Evolutionary conservation across 1,140 invertebrate genomes (phyloP).

Genomic region (Homarus americanus): DNA sequence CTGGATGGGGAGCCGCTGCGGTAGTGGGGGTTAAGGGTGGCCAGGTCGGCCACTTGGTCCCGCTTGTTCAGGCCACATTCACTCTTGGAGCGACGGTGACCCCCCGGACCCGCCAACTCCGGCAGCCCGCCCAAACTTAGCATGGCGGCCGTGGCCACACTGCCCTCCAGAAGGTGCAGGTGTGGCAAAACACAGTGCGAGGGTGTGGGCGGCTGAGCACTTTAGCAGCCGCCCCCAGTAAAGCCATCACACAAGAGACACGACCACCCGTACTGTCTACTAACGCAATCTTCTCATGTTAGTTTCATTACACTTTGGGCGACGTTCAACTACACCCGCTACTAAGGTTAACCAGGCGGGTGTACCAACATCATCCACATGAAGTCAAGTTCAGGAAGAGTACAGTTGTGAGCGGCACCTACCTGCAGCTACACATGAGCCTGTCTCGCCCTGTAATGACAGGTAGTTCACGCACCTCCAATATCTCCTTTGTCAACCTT

Average conservation of each 20-base stretch:
- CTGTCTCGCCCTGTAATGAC: neutral
- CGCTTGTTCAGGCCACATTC: slow-evolving; percentile 59
- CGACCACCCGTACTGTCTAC: neutral
- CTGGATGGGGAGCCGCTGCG: neutral
- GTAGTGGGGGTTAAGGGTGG: slow-evolving; percentile 11
- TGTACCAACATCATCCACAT: neutral
- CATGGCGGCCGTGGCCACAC: slow-evolving; percentile 22
- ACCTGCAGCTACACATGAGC: slow-evolving; percentile 1
- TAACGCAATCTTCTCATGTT: neutral
- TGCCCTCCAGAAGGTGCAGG: neutral
- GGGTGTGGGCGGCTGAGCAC: neutral
- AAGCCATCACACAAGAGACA: slow-evolving; percentile 15
- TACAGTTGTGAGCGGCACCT: neutral
- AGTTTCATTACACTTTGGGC: neutral
- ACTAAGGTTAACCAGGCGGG: neutral
- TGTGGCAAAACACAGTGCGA: neutral
- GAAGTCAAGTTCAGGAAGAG: neutral
- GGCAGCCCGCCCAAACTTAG: slow-evolving; percentile 56
- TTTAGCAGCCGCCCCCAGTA: neutral
- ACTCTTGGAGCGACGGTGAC: slow-evolving; percentile 51
- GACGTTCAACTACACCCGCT: neutral
- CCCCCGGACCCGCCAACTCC: slow-evolving; percentile 24
- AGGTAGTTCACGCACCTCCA: neutral
- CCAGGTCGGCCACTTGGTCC: slow-evolving; percentile 23
- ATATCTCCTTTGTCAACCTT: neutral